A percentile compares a stretch with the other conserved stretches of the same genome.
phyloP scores from a whole-genome alignment of 35 echinoderm and acorn worm species.

The Lytechinus variegatus region DNA sequence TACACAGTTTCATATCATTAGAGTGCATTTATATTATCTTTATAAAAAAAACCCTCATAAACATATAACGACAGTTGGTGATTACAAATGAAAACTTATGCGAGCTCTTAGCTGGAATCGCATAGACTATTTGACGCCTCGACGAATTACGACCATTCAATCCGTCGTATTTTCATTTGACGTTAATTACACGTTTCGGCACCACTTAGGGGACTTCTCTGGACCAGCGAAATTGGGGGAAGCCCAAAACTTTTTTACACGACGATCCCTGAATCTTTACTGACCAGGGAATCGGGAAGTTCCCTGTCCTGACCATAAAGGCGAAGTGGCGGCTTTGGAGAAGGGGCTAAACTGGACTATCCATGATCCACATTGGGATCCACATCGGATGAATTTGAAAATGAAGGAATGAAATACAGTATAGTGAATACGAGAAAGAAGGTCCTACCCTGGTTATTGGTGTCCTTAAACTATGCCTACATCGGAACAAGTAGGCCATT shows the following conservation, averaged over 20 bases:
- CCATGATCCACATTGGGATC: no score
- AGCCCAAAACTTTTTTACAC: not conserved
- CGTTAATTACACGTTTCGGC: conserved; percentile 25
- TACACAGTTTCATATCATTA: not conserved
- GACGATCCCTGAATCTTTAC: not conserved
- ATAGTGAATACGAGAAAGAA: no score
- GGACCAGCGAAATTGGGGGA: not conserved
- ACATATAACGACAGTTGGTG: not conserved
- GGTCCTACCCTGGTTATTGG: no score
- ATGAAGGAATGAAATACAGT: no score
- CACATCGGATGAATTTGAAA: no score
- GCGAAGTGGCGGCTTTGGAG: no score
- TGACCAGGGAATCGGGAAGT: not conserved
- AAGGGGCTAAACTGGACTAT: no score
- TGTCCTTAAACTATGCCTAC: no score
- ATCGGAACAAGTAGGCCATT: no score
- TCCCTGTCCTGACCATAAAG: no score
- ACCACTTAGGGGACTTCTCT: conserved; percentile 31
- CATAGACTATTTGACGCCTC: not conserved
- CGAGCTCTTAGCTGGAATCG: not conserved
- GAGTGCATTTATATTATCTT: not conserved
- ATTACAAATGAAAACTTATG: not conserved
- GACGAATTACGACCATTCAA: not conserved
- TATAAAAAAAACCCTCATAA: not conserved
- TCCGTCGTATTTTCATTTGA: conserved; percentile 22